Evolutionary conservation across 2,113 vertebrate species (phyloP).

Genomic region (Protobothrops mucrosquamatus): DNA sequence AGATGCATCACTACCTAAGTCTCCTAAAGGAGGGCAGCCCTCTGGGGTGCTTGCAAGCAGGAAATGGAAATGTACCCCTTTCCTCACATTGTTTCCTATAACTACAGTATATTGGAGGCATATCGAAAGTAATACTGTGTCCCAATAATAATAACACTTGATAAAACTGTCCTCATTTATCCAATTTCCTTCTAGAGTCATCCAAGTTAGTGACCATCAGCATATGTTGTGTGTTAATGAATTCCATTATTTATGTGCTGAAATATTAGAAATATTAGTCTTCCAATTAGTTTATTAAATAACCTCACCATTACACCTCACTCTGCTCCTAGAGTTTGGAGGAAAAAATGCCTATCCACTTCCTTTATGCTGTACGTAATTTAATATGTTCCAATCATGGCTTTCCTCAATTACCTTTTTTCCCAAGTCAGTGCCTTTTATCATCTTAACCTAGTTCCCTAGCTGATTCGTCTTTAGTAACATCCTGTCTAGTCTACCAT

Average conservation of each 20-base stretch:
- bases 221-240: not conserved
- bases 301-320: not conserved
- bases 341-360: not conserved
- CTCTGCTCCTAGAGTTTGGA: not conserved
- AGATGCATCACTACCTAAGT: not conserved
- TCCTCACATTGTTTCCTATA: not conserved
- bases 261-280: not conserved
- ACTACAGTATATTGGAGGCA: not conserved
- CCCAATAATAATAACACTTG: not conserved
- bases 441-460: not conserved
- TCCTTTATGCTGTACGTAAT: not conserved
- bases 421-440: not conserved
- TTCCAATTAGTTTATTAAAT: not conserved
- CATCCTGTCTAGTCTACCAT: not conserved
- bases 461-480: not conserved
- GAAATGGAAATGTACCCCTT: not conserved
- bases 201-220: not conserved
- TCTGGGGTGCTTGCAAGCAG: not conserved
- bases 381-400: not conserved
- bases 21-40: not conserved
- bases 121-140: not conserved
- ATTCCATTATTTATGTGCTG: not conserved
- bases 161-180: not conserved
- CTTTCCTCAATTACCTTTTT: not conserved
- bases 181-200: not conserved